Evolutionary conservation across 2,888 invertebrate species (phyloP), one percentile per base, ranked within the genome.

Genomic region (Limenitis camilla): DNA sequence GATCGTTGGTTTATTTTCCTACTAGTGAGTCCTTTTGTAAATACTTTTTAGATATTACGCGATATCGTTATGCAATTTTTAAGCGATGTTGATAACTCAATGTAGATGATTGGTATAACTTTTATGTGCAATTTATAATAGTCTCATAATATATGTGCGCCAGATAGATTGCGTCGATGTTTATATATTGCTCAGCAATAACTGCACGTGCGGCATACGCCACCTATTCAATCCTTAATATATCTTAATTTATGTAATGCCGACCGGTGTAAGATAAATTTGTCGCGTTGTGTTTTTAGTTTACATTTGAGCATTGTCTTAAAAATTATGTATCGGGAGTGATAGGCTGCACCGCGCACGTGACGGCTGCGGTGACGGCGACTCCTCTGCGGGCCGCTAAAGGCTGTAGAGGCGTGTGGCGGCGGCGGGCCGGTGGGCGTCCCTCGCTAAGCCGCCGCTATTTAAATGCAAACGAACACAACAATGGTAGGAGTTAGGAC

Each of bases 401-500:
- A 60, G 66, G 64, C 65, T 65, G 59, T 64, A 67, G 72, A 76
- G 81, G 79, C 78, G 81, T 71, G 71, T 49, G 52, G 52, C 9
- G 40, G 62, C 63, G 63, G 71, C 61, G 69, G 72, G 72, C 68
- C 69, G 68, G 75, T 77, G 78, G 83, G 81, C 81, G 83, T 76
- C 73, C 56, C 68, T 67, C 69, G 71, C 69, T 71, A 68, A 66
- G 69, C 73, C 72, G 76, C 73, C 76, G 75, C 80, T 75, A 83
- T 85, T 85, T 78, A 80, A 82, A 86, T 84, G 81, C 78, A 81
- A 82, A 81, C 80, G 76, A 77, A 76, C 71, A 74, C 70, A 78
- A 86, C 85, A 86, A 85, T 85, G 80, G 86, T 79, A 81, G 82
- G 79, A 82, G 82, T 81, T 81, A 83, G 85, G 86, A 81, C 85